phyloP scores from a whole-genome alignment of 2,113 vertebrate species.

The Pituophis catenifer region DNA sequence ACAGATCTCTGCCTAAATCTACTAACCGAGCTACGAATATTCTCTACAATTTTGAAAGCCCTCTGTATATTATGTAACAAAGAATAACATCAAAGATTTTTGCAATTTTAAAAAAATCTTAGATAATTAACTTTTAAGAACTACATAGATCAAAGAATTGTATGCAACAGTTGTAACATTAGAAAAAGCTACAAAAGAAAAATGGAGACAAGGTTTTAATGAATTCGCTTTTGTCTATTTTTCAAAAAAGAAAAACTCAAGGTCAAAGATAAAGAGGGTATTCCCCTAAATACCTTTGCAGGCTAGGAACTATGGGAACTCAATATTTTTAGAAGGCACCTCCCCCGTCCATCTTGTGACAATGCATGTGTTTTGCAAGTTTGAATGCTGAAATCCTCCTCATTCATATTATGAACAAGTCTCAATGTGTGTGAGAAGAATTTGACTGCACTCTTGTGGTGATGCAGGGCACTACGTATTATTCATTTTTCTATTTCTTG shows the following conservation, averaged over 20 bases:
- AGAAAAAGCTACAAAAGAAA: not conserved
- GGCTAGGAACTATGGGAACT: not conserved
- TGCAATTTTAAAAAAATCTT: not conserved
- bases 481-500: not conserved
- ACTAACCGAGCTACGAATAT: accelerated
- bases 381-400: not conserved
- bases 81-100: not conserved
- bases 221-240: not conserved
- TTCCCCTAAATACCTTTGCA: not conserved
- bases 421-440: not conserved
- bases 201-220: not conserved
- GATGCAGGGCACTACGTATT: not conserved
- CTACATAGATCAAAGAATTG: not conserved
- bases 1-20: not conserved
- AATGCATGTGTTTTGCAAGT: not conserved
- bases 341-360: not conserved
- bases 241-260: not conserved
- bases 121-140: not conserved
- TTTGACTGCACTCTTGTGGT: constrained; percentile 22
- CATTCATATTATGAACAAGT: not conserved
- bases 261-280: not conserved
- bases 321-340: not conserved
- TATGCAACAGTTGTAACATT: not conserved
- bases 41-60: not conserved
- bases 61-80: not conserved